phyloP scores from a whole-genome alignment of 2,888 invertebrate species.

The Odiellus spinosus region DNA sequence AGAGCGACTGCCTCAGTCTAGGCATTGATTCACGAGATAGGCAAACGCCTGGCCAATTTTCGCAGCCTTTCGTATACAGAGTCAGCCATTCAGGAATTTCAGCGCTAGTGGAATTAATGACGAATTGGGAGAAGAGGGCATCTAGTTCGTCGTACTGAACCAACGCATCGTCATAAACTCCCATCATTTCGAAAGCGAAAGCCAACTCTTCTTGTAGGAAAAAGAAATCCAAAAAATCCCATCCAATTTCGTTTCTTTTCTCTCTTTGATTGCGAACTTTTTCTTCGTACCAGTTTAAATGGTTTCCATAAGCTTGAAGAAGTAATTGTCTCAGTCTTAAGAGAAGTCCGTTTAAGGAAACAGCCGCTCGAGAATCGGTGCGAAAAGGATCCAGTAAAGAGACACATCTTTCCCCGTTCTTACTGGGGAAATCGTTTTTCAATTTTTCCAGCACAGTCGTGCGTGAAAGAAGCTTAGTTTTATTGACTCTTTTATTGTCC shows the following conservation, averaged over 20 bases:
- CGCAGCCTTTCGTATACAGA: conserved; percentile 59
- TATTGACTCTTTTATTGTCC: conserved; percentile 58
- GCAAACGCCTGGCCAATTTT: conserved; percentile 67
- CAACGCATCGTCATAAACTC: conserved; percentile 78
- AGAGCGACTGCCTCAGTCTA: conserved; percentile 27
- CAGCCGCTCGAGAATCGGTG: conserved; percentile 53
- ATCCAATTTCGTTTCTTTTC: conserved; percentile 69
- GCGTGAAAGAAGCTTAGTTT: conserved; percentile 75
- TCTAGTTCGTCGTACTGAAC: conserved; percentile 95
- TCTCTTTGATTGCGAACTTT: conserved; percentile 76
- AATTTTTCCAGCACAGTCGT: conserved; percentile 90
- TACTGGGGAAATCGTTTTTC: conserved; percentile 78
- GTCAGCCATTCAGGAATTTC: conserved; percentile 67
- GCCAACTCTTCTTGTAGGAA: conserved; percentile 86
- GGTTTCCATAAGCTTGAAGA: conserved; percentile 69
- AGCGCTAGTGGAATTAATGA: conserved; percentile 77
- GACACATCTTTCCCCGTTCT: conserved; percentile 68
- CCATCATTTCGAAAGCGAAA: conserved; percentile 83
- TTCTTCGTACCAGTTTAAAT: conserved; percentile 58
- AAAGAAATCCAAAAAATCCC: conserved; percentile 92
- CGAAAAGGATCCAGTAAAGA: conserved; percentile 80
- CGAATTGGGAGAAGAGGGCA: conserved; percentile 89
- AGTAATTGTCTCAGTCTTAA: conserved; percentile 65
- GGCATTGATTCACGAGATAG: conserved; percentile 29
- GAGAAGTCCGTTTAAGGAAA: conserved; percentile 42